Evolutionary conservation across 2,113 vertebrate genomes (phyloP).

Genomic region (Hippoglossus stenolepis): DNA sequence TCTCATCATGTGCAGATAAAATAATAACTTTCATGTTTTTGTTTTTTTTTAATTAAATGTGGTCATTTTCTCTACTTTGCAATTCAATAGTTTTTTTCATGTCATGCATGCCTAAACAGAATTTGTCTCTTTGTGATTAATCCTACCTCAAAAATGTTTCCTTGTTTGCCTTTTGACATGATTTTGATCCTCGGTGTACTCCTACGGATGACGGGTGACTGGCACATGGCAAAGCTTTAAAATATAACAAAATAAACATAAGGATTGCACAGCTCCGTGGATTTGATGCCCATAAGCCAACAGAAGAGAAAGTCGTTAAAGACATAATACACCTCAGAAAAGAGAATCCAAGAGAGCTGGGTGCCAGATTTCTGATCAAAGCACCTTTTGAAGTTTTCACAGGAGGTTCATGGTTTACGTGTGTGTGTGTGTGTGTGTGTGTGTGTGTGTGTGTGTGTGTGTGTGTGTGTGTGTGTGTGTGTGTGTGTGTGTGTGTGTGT

Average conservation of each 20-base stretch:
- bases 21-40: slow-evolving; percentile 22
- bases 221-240: slow-evolving; percentile 63
- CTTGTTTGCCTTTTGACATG: slow-evolving; percentile 19
- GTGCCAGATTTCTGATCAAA: slow-evolving; percentile 82
- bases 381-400: slow-evolving; percentile 77
- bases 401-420: slow-evolving; percentile 53
- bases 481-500: slow-evolving; percentile 46
- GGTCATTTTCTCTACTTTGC: neutral
- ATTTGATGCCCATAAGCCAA: slow-evolving; percentile 63
- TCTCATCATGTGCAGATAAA: slow-evolving; percentile 8
- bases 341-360: slow-evolving; percentile 74
- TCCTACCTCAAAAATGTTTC: slow-evolving; percentile 12
- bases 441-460: slow-evolving; percentile 38
- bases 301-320: slow-evolving; percentile 69
- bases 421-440: slow-evolving; percentile 47
- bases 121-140: slow-evolving; percentile 16
- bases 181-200: slow-evolving; percentile 37
- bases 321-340: slow-evolving; percentile 74
- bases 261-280: slow-evolving; percentile 57
- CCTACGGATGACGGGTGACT: slow-evolving; percentile 26
- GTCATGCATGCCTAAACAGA: too few species aligned
- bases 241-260: slow-evolving; percentile 66
- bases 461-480: slow-evolving; percentile 36
- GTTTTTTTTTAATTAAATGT: neutral
- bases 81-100: slow-evolving; percentile 12